These are phyloP conservation scores for Tonatia bakeri DNA, from an alignment of 2,113 vertebrate species.

Conservation along the genomic window DNA sequence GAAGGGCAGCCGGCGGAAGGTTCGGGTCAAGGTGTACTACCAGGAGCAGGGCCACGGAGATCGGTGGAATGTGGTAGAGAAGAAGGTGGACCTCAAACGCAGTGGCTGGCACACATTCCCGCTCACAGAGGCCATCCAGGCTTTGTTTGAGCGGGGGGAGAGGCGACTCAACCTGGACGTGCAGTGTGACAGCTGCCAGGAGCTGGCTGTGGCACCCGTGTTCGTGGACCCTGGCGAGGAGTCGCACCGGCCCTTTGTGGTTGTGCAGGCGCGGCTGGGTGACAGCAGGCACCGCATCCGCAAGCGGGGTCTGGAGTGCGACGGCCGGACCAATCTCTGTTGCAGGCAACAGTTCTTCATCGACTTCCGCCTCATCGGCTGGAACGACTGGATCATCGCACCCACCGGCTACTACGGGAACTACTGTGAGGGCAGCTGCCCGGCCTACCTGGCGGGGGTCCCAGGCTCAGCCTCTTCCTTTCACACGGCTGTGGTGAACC, in stretches of 20 bases:
- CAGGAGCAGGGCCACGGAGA: slow-evolving; percentile 86
- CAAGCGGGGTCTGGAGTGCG: slow-evolving; percentile 97
- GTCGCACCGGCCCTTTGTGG: slow-evolving; percentile 96
- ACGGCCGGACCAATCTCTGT: slow-evolving; percentile 94
- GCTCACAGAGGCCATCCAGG: slow-evolving; percentile 91
- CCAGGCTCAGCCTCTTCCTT: slow-evolving; percentile 97
- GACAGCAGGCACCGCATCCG: slow-evolving; percentile 96
- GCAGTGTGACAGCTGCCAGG: slow-evolving; percentile 92
- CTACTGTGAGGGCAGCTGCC: slow-evolving; percentile 99
- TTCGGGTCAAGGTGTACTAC: slow-evolving; percentile 93
- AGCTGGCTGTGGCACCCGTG: slow-evolving; percentile 88
- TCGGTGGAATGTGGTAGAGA: slow-evolving; percentile 92
- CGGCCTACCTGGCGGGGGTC: slow-evolving; percentile 97
- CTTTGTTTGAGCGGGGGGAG: slow-evolving; percentile 89
- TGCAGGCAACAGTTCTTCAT: slow-evolving; percentile 99
- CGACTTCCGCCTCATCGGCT: slow-evolving; percentile 98
- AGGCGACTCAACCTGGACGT: slow-evolving; percentile 94
- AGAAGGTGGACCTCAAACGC: slow-evolving; percentile 95
- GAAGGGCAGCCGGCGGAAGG: slow-evolving; percentile 92
- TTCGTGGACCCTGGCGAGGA: slow-evolving; percentile 92
- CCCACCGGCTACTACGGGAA: slow-evolving; percentile 98
- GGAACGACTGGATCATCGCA: slow-evolving; percentile 99
- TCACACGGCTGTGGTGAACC: slow-evolving; percentile 98
- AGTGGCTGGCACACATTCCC: slow-evolving; percentile 99
- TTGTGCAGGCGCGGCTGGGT: slow-evolving; percentile 90